Conservation (phyloP, 2,888 invertebrate genomes). For the Adelognathus sp. region DNA sequence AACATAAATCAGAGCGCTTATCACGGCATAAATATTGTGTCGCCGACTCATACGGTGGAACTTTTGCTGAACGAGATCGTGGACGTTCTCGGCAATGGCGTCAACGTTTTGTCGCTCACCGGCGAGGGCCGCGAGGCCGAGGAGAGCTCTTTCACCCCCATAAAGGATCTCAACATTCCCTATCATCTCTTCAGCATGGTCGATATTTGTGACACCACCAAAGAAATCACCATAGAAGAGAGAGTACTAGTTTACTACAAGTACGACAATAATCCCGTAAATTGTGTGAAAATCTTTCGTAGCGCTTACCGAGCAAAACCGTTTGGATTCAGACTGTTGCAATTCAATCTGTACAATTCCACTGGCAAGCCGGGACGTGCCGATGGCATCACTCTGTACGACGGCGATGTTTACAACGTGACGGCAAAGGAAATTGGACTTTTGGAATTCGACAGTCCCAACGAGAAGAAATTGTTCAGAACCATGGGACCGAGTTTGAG, state of each 20-base stretch:
- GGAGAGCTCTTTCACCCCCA: constrained; percentile 93
- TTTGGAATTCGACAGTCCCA: constrained; percentile 87
- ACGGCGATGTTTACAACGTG: constrained; percentile 95
- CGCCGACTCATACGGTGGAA: constrained; percentile 91
- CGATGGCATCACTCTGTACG: constrained; percentile 93
- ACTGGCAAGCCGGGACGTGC: constrained; percentile 90
- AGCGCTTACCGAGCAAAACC: constrained; percentile 93
- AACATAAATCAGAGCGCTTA: constrained; percentile 92
- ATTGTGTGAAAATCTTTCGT: constrained; percentile 98
- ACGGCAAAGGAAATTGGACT: constrained; percentile 88
- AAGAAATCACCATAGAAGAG: constrained; percentile 94
- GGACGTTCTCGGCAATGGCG: constrained; percentile 93
- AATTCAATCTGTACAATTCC: constrained; percentile 95
- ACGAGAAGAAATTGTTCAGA: constrained; percentile 89
- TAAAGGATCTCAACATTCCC: constrained; percentile 91
- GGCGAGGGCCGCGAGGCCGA: constrained; percentile 95
- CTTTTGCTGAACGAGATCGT: constrained; percentile 89
- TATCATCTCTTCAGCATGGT: constrained; percentile 96
- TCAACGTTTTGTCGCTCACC: constrained; percentile 94
- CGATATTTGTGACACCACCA: constrained; percentile 97
- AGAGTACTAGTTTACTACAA: constrained; percentile 96
- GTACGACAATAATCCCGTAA: constrained; percentile 97
- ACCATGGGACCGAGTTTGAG: constrained; percentile 92
- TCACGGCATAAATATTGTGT: constrained; percentile 95
- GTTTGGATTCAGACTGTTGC: constrained; percentile 93